Evolutionary conservation across 2,797 vertebrate species (phyloP), one percentile per base, ranked within the genome.

Genomic region (Crenuchus spilurus): DNA sequence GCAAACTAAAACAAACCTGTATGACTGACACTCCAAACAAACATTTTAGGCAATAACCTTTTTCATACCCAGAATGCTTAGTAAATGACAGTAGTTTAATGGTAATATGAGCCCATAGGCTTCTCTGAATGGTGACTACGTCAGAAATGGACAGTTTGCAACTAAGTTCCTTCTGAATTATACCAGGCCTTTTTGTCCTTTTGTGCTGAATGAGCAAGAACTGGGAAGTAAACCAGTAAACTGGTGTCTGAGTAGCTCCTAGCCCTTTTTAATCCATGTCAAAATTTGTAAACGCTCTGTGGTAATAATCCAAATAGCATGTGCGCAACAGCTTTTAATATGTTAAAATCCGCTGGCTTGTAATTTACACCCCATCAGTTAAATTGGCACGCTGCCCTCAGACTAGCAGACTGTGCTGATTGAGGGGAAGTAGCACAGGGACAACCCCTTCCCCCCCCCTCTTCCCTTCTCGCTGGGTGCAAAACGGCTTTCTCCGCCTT

Each of bases 51-150:
- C 71, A 37, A n/a, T 65, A 30, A 14, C 48, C 5, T 60, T 52
- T 76, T 79, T 81, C 64, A 79, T 76, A 80, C 75, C 54, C 39
- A 80, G 78, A 84, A 85, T 85, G 77, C 65, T 77, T 60, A 63
- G 33, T 78, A 85, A 79, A 87, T 87, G 30, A 76, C 52, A 61
- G 33, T 69, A 37, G 58, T 26, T 2, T 65, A 20, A 48, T 65
- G 16, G 20, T 81, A 80, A 70, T 67, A 70, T 74, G 49, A 70
- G 46, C 78, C 81, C 79, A 64, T 10, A 65, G 85, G 84, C 83
- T 31, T 46, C 49, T 33, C 26, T 77, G n/a, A 69, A 80, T 58
- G 48, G 58, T 41, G 44, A 71, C 64, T 62, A 74, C 63, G 35
- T 22, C 65, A 64, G 16, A 22, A 80, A 49, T 75, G 48, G 14